phyloP scores from a whole-genome alignment of 2,113 vertebrate genomes.

The Bambusicola thoracicus region DNA sequence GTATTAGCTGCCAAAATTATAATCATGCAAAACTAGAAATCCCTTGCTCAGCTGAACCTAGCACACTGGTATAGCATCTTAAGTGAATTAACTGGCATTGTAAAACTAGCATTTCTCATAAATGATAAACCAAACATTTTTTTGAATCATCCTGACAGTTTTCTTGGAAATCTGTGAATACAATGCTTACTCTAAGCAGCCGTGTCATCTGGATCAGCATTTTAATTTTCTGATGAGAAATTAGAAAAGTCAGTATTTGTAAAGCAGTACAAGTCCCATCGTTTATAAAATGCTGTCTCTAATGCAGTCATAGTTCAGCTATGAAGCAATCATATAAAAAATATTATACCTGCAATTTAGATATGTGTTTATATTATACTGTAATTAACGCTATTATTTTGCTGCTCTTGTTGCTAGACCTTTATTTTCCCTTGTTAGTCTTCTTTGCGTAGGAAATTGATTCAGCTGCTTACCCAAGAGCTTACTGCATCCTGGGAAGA shows the following conservation, averaged over 20 bases:
- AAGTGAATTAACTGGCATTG: constrained; percentile 49
- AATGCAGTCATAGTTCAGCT: background rate
- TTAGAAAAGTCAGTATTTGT: constrained; percentile 14
- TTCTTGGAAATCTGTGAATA: constrained; percentile 59
- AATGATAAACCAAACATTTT: constrained; percentile 22
- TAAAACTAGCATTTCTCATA: constrained; percentile 8
- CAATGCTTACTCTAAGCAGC: background rate
- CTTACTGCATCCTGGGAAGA: accelerated
- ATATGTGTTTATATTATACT: background rate
- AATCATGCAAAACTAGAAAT: constrained; percentile 41
- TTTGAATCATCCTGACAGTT: constrained; percentile 19
- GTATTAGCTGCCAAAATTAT: constrained; percentile 12
- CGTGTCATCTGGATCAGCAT: background rate
- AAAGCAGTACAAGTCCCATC: background rate
- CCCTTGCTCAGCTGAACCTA: constrained; percentile 20
- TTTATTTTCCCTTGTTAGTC: background rate
- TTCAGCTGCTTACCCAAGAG: background rate
- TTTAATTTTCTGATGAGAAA: background rate
- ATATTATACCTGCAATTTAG: background rate
- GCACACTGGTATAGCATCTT: constrained; percentile 24
- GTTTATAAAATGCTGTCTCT: background rate
- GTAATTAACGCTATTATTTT: background rate
- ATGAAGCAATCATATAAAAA: background rate
- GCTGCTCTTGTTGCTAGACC: background rate
- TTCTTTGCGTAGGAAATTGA: background rate